Conservation (phyloP, 1,140 invertebrate genomes). For the Ceratitis capitata region DNA sequence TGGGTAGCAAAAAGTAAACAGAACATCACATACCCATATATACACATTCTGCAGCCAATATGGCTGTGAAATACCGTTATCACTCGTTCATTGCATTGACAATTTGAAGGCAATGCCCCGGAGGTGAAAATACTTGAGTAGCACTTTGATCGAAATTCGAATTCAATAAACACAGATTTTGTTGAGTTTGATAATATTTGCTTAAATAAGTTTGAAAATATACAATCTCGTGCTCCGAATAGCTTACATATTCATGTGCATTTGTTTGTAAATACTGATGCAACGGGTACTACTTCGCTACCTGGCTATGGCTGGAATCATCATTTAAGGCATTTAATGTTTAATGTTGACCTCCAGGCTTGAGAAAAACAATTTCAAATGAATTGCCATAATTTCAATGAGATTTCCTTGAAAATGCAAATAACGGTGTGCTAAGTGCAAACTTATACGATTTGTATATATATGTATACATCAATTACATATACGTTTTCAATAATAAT, state of each 20-base stretch:
- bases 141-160: not conserved
- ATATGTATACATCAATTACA: no score
- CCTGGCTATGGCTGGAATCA: not conserved
- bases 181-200: constrained; percentile 14
- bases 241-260: not conserved
- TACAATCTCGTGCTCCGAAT: not conserved
- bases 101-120: constrained; percentile 8
- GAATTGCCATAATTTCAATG: constrained; percentile 1
- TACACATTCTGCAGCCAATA: not conserved
- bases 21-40: no score
- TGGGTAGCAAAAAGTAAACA: no score
- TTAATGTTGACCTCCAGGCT: constrained; percentile 14
- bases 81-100: not conserved
- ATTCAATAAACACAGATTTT: not conserved
- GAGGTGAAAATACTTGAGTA: not conserved
- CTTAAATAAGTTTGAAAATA: not conserved
- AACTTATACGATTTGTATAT: no score
- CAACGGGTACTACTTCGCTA: not conserved
- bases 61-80: not conserved
- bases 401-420: not conserved
- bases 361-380: not conserved
- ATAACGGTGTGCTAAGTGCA: not conserved
- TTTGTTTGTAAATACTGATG: not conserved
- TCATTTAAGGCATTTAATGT: constrained; percentile 1
- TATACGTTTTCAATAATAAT: no score